These are phyloP conservation scores for Xiphias gladius DNA, from an alignment of 2,113 vertebrate genomes.

Conservation along the genomic window DNA sequence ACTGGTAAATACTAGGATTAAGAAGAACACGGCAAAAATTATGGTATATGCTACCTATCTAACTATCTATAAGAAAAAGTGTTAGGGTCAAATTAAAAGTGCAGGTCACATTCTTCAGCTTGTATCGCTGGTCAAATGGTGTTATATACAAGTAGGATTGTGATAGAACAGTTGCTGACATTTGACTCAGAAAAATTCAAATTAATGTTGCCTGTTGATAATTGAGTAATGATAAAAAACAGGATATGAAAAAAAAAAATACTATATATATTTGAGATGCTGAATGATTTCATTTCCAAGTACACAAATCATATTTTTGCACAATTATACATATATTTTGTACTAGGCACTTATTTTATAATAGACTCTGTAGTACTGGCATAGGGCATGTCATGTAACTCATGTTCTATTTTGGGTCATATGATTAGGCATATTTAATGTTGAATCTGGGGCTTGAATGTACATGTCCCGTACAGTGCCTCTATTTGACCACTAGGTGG, in stretches of 20 bases:
- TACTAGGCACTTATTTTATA: background rate
- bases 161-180: background rate
- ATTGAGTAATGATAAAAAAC: background rate
- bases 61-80: background rate
- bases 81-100: background rate
- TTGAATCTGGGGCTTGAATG: background rate
- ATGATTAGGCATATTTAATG: background rate
- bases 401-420: background rate
- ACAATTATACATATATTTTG: background rate
- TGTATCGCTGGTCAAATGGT: background rate
- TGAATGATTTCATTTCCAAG: background rate
- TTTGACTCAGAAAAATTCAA: background rate
- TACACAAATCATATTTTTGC: background rate
- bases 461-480: background rate
- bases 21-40: background rate
- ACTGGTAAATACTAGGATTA: background rate
- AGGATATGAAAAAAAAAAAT: background rate
- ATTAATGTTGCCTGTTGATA: background rate
- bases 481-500: conserved; percentile 46
- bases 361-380: background rate
- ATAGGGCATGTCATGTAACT: background rate
- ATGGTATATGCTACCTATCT: background rate
- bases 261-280: background rate
- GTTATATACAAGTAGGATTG: background rate
- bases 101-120: background rate